Base-by-base conservation (phyloP, 2,888 invertebrate genomes). In the Xestia xanthographa region DNA sequence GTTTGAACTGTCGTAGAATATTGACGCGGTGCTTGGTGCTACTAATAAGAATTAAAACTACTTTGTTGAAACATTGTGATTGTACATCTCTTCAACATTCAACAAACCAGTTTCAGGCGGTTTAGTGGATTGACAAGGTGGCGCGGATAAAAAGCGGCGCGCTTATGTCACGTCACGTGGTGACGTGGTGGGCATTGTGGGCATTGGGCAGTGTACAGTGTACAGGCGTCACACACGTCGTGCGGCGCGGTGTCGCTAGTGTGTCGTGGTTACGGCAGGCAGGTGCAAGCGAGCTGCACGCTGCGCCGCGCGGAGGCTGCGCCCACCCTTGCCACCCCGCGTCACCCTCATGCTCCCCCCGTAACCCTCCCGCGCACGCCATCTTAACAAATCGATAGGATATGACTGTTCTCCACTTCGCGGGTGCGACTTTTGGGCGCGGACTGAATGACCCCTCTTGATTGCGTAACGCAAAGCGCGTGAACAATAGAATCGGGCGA, bases 331-430 rank as follows among this genome's bases (percentile, higher is more conserved):
- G 89, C 90, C 90, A 89, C 90, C 91, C 88, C 91, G 88, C 91
- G 89, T 89, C 91, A 90, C 92, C 92, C 91, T 90, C 91, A 87
- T 90, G 88, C 90, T 89, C 87, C 91, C 89, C 88, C 91, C 91
- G 86, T 87, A 85, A 87, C 89, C 92, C 91, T 88, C 92, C 93
- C 94, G 92, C 93, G 92, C 92, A 93, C 95, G 95, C 96, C 96
- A 95, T 97, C 97, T 97, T 97, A 96, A 97, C 97, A 96, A 97
- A 97, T 97, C 97, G 97, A 97, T 97, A 97, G 96, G 96, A 97
- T 97, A 96, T 96, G 96, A 97, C 96, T 96, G 95, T 96, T 96
- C 96, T 96, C 95, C 94, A 95, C 94, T 95, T 95, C 95, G 95
- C 95, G 95, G 93, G 93, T 94, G 93, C 94, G 94, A 95, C 95